Conservation (phyloP, 2,888 invertebrate species). For the Adela reaumurella region DNA sequence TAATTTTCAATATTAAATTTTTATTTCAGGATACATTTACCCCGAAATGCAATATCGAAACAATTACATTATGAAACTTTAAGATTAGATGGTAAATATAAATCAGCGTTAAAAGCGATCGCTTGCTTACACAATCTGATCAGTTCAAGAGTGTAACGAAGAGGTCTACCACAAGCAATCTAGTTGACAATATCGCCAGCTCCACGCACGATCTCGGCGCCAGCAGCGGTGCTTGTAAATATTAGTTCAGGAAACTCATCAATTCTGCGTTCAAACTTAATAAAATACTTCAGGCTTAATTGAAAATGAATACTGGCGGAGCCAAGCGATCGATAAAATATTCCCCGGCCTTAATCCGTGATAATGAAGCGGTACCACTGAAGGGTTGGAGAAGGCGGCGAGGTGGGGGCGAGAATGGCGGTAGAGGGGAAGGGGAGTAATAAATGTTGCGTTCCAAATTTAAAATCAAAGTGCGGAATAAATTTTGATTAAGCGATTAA, state of each 20-base stretch:
- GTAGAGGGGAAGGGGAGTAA: slow-evolving; percentile 47
- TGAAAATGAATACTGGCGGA: slow-evolving; percentile 53
- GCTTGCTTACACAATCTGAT: too few relatives aligned
- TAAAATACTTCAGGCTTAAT: slow-evolving; percentile 57
- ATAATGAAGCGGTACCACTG: slow-evolving; percentile 47
- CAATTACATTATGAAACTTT: too few relatives aligned
- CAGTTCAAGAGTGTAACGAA: too few relatives aligned
- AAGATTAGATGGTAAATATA: too few relatives aligned
- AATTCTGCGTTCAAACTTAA: slow-evolving; percentile 53
- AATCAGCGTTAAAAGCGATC: too few relatives aligned
- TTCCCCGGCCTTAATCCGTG: slow-evolving; percentile 55
- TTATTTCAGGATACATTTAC: too few relatives aligned
- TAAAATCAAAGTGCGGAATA: slow-evolving; percentile 58
- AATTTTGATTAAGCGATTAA: slow-evolving; percentile 58
- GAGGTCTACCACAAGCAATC: not conserved
- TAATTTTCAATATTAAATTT: too few relatives aligned
- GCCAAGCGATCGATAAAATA: slow-evolving; percentile 52
- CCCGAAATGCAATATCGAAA: too few relatives aligned
- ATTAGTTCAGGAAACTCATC: slow-evolving; percentile 56
- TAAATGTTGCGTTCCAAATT: slow-evolving; percentile 56
- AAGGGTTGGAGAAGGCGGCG: slow-evolving; percentile 47
- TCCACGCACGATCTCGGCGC: not conserved
- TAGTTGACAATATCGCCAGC: not conserved
- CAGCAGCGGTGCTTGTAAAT: slow-evolving; percentile 41
- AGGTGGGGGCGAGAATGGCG: slow-evolving; percentile 48